Evolutionary conservation across 2,888 invertebrate genomes (phyloP).

Genomic region (Agriopis leucophaearia): DNA sequence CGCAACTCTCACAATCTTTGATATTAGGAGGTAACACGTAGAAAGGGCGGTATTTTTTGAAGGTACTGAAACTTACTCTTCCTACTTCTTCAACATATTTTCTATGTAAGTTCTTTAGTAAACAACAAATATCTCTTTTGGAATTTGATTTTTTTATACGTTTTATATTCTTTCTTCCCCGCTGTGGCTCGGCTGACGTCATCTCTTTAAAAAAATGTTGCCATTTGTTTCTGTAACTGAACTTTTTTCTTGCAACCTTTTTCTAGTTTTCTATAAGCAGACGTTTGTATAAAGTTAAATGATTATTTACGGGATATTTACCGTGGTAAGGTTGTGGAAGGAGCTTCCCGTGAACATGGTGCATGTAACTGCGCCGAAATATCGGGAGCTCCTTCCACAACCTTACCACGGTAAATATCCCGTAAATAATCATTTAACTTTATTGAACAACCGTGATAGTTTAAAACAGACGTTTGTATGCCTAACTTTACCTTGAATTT

Average conservation of each 20-base stretch:
- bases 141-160: conserved; percentile 6
- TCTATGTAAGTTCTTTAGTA: conserved; percentile 29
- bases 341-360: too few relatives aligned
- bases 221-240: conserved; percentile 10
- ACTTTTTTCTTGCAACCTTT: not conserved
- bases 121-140: conserved; percentile 29
- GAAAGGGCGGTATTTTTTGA: conserved; percentile 42
- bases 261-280: conserved; percentile 6
- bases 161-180: too few relatives aligned
- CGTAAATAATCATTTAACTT: too few relatives aligned
- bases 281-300: too few relatives aligned
- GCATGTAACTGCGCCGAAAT: too few relatives aligned
- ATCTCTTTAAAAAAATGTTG: conserved; percentile 4
- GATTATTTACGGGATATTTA: too few relatives aligned
- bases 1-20: conserved; percentile 39
- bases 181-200: conserved; percentile 1
- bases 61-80: conserved; percentile 39
- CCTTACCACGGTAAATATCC: too few relatives aligned
- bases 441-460: too few relatives aligned
- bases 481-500: conserved; percentile 18
- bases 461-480: conserved; percentile 4
- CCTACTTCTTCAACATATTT: conserved; percentile 33
- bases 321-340: too few relatives aligned
- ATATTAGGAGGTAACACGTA: conserved; percentile 40
- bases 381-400: too few relatives aligned